These are phyloP conservation scores for Candoia aspera DNA, from an alignment of 2,113 vertebrate species.

Conservation along the genomic window DNA sequence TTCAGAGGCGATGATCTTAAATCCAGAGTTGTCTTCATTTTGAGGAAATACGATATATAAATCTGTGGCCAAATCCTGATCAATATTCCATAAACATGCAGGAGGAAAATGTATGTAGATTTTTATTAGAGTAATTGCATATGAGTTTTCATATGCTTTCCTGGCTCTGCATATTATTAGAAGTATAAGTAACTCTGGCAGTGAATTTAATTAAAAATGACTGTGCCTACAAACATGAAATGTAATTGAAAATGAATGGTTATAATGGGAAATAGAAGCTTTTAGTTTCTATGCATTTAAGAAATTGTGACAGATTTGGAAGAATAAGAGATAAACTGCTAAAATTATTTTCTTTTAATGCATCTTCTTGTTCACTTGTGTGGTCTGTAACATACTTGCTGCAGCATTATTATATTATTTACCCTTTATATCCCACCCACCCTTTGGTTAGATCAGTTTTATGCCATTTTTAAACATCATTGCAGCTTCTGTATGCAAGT, in stretches of 20 bases:
- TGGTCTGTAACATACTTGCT: neutral
- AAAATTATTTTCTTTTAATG: neutral
- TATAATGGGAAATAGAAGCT: neutral
- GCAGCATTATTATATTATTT: neutral
- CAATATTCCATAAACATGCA: neutral
- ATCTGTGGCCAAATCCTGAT: neutral
- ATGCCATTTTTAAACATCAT: neutral
- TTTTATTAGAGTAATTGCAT: neutral
- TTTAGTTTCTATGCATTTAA: neutral
- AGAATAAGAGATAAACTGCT: neutral
- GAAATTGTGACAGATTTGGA: neutral
- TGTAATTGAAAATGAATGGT: neutral
- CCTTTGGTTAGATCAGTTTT: neutral
- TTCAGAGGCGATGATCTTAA: neutral
- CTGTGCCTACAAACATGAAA: slow-evolving; percentile 2
- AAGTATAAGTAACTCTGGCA: neutral
- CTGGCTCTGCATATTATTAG: slow-evolving; percentile 1
- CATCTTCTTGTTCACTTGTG: neutral
- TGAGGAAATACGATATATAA: neutral
- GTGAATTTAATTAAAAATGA: slow-evolving; percentile 13
- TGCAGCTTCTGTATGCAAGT: neutral
- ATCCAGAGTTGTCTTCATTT: neutral
- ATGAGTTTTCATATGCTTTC: slow-evolving; percentile 12
- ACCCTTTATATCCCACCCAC: neutral
- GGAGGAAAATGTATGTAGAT: neutral